Base-by-base conservation (phyloP, 2,113 vertebrate species). In the Notechis scutatus region DNA sequence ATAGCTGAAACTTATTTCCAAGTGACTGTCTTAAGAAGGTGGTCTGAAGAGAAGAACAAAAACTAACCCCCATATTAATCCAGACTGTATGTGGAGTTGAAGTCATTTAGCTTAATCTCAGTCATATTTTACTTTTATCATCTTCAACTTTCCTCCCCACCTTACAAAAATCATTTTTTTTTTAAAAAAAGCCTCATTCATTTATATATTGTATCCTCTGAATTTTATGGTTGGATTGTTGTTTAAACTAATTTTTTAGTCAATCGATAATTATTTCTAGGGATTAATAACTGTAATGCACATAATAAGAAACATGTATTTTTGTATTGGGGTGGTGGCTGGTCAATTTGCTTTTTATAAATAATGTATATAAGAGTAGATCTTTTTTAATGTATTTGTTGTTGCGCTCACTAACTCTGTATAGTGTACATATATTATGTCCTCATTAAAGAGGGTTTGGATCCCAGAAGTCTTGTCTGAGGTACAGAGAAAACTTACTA, bases 351-450 rank as follows among this genome's bases (percentile, higher is more conserved):
- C 96, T 97, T 97, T 97, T 97, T 97, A 96, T 97, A 96, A 97
- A 96, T 97, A 96, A 89, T 97, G 97, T 97, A 97, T 89, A 96
- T 97, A 97, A 94, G 96, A 97, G 94, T 96, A 96, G 96, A 93
- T 94, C 91, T 97, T 96, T 95, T 95, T 94, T 94, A 95, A 96
- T 0, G 93, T 87, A 94, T 91, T 94, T 61, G 92, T 90, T 92
- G 88, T 92, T 89, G 92, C 92, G 89, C 64, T 54, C 93, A 91
- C 94, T 94, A 96, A 94, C 87, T 96, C 89, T 95, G 93, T 93
- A 61, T 92, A 93, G 94, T 95, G 95, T 94, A 93, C 57, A 94
- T 95, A 95, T 91, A 26, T 81, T 14, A 24, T n/a, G 0, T 90
- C n/a, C 12, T 74, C 88, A 87, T 42, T 92, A 47, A 59, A 89